Evolutionary conservation across 2,113 vertebrate genomes (phyloP).

Genomic region (Sturnus vulgaris): DNA sequence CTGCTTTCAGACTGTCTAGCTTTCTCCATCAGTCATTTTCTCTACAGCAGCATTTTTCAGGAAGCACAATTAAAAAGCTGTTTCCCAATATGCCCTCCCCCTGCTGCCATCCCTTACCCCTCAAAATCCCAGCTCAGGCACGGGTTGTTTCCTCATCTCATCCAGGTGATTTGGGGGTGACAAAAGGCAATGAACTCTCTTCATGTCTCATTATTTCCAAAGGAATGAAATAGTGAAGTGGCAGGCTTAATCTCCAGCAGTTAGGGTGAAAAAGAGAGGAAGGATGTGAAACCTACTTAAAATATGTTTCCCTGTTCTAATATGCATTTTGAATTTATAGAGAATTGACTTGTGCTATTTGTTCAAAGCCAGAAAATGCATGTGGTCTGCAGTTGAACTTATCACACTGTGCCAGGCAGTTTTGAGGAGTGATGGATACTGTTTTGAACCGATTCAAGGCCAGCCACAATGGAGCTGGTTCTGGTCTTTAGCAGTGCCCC

Average conservation of each 20-base stretch:
- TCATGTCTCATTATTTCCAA: slow-evolving; percentile 30
- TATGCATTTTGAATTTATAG: slow-evolving; percentile 70
- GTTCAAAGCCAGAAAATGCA: slow-evolving; percentile 63
- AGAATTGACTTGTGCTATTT: slow-evolving; percentile 68
- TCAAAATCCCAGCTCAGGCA: neutral
- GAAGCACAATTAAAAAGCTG: neutral
- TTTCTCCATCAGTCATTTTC: slow-evolving; percentile 33
- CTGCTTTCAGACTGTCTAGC: slow-evolving; percentile 16
- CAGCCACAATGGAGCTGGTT: neutral
- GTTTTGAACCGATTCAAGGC: slow-evolving; percentile 39
- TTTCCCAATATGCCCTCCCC: neutral
- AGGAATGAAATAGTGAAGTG: slow-evolving; percentile 27
- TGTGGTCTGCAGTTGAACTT: slow-evolving; percentile 66
- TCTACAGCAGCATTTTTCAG: slow-evolving; percentile 10
- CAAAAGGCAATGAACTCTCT: slow-evolving; percentile 43
- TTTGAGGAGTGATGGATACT: slow-evolving; percentile 65
- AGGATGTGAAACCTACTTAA: slow-evolving; percentile 69
- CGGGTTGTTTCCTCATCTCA: slow-evolving; percentile 13
- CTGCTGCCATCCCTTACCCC: neutral
- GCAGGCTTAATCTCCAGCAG: slow-evolving; percentile 65
- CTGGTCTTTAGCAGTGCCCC: neutral
- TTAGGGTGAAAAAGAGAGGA: slow-evolving; percentile 64
- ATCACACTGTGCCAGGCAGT: slow-evolving; percentile 56
- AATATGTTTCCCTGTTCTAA: slow-evolving; percentile 66
- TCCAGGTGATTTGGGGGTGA: neutral